Base-by-base conservation (phyloP, 2,888 invertebrate species). In the Seladonia tumulorum region DNA sequence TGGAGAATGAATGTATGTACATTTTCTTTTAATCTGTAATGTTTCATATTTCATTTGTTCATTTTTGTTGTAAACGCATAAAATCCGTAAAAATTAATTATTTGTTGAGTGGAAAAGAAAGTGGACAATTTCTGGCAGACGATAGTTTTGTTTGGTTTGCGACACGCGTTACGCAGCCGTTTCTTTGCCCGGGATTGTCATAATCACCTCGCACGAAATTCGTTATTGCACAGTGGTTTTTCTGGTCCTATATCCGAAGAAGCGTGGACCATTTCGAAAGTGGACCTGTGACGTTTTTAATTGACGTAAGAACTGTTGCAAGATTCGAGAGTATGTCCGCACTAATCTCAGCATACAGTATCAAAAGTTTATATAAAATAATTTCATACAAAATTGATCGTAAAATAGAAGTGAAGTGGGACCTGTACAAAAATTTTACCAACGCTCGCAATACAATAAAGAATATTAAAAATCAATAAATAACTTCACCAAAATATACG, bases 111-210 rank as follows among this genome's bases (percentile, higher is more conserved):
- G 2, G 0, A 22, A 22, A 53, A 22, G 49, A 53, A 22, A 22
- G 22, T 8, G 49, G 8, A 53, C 22, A 8, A 53, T 53, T 53
- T 22, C 22, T 2, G 18, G 18, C 18, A n/a, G n/a, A n/a, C n/a
- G n/a, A 8, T 42, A 0, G 14, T 82, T 84, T 87, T 53, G 5
- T 22, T 18, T 1, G 22, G 53, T 60, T 60, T 60, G 77, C 78
- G 72, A 76, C 53, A 81, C 53, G 73, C 86, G 76, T 90, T 89
- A 85, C 85, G 88, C 80, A 85, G 88, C 53, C 80, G 72, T 74
- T 87, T 84, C 87, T 88, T 89, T 60, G 89, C 83, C 74, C 79
- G 76, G 53, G 53, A 76, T 75, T 84, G 81, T 80, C 82, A 81
- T 79, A 81, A 84, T 70, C 72, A 57, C 29, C 74, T 88, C 87